Evolutionary conservation across 53 echinoderm and acorn worm genomes (phyloP), one percentile per base, ranked within the genome.

Genomic region (Paelopatides confundens): DNA sequence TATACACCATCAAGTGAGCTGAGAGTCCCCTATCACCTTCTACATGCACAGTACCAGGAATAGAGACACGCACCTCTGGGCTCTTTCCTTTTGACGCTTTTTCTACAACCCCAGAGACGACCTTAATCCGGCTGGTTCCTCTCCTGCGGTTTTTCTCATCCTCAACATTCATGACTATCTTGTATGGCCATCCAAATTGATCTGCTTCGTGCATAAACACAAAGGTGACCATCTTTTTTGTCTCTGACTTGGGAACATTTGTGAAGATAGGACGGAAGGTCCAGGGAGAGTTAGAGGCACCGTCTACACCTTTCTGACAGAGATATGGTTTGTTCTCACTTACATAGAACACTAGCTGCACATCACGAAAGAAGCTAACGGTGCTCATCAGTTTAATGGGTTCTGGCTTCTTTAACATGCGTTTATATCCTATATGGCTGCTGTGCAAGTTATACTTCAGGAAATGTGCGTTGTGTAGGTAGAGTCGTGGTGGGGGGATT

Each of bases 251-350:
- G 63, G 36, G 26, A 11, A 36, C 65, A n/a, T 35, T 76, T 17
- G 40, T 47, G 36, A 83, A 83, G 63, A 83, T 83, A 17, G 84
- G 84, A 63, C 84, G 84, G 40, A 64, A 83, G 38, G 84, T 83
- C 84, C 84, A 83, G 18, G 84, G 36, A 8, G 84, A 63, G 28
- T 36, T 35, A 13, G 50, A 47, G 21, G 63, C 63, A 64, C 84
- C 84, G 17, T 63, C 37, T 6, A 83, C 35, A 40, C 37, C 37
- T 27, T 83, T 83, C 65, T 83, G 84, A 65, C 84, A 83, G 0
- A 83, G 84, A 21, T 64, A 83, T n/a, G 84, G 84, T 30, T 83
- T 83, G 27, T 65, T 38, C 14, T 83, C 84, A 21, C 65, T 38
- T 13, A 83, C 65, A 33, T 83, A 83, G 35, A 83, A 83, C 27